Evolutionary conservation across 1,140 invertebrate genomes (phyloP).

Genomic region (Anastrepha ludens): DNA sequence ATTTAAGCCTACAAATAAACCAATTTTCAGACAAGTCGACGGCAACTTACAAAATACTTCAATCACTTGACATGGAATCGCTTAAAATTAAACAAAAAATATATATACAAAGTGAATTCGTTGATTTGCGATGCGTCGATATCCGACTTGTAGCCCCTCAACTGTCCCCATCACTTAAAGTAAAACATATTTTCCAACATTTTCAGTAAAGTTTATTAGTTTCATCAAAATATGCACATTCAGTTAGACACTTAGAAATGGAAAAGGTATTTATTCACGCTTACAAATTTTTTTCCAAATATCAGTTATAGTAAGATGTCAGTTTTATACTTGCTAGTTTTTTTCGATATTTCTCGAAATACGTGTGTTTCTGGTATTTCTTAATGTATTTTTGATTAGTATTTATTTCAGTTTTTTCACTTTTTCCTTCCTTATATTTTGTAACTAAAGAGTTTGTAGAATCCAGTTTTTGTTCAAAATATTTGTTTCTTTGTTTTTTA

Average conservation of each 20-base stretch:
- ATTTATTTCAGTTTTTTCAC: not conserved
- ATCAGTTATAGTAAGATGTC: conserved; percentile 45
- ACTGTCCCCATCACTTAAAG: too few species aligned
- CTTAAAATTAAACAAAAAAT: too few species aligned
- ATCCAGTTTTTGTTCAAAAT: not conserved
- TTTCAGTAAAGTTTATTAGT: conserved; percentile 41
- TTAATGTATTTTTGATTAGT: not conserved
- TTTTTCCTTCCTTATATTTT: conserved; percentile 22
- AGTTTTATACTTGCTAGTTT: conserved; percentile 37
- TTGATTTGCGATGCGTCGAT: too few species aligned
- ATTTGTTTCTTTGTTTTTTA: conserved; percentile 25
- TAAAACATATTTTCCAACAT: not conserved
- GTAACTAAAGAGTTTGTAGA: conserved; percentile 14
- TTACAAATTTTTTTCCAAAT: conserved; percentile 36
- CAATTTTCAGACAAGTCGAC: too few species aligned
- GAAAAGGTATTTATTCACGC: conserved; percentile 51
- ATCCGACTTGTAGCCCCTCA: too few species aligned
- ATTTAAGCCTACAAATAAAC: too few species aligned
- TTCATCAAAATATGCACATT: conserved; percentile 46
- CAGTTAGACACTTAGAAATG: conserved; percentile 49
- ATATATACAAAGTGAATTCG: too few species aligned
- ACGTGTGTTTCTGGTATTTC: conserved; percentile 18
- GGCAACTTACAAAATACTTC: too few species aligned
- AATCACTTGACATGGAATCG: too few species aligned
- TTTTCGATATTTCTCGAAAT: not conserved